A percentile compares a stretch with the other conserved stretches of the same genome.
phyloP scores from a whole-genome alignment of 2,888 invertebrate genomes.

The Eilema griseolum region DNA sequence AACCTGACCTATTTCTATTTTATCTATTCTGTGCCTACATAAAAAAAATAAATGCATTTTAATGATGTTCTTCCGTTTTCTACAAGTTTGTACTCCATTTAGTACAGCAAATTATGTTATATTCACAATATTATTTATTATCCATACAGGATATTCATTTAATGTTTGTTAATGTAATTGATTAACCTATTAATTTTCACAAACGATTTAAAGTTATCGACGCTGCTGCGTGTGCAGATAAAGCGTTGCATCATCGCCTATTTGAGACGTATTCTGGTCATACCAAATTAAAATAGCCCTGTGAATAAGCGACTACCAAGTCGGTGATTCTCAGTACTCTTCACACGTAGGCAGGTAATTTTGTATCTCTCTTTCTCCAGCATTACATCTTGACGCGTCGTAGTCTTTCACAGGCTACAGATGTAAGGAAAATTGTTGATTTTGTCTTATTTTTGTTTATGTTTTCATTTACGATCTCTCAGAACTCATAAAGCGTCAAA shows the following conservation, averaged over 20 bases:
- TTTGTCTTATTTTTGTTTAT: background rate
- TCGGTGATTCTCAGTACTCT: conserved; percentile 23
- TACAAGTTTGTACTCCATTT: background rate
- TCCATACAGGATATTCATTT: background rate
- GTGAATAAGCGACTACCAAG: conserved; percentile 70
- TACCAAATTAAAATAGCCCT: conserved; percentile 75
- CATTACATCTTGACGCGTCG: background rate
- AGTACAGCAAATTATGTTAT: background rate
- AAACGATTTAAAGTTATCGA: conserved; percentile 3
- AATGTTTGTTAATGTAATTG: background rate
- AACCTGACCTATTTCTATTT: no score
- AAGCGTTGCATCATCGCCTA: conserved; percentile 44
- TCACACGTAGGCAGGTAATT: conserved; percentile 29
- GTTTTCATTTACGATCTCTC: background rate
- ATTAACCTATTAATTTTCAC: background rate
- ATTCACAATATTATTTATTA: background rate
- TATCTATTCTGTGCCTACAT: no score
- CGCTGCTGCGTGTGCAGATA: conserved; percentile 4
- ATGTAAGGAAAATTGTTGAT: background rate
- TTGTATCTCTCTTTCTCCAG: conserved; percentile 24
- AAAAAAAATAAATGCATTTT: background rate
- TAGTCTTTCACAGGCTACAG: conserved; percentile 8
- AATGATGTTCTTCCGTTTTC: background rate
- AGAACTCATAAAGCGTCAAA: background rate
- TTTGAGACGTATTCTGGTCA: conserved; percentile 31